Conservation (phyloP, 2,113 vertebrate genomes). For the cattle (Bos taurus) region DNA sequence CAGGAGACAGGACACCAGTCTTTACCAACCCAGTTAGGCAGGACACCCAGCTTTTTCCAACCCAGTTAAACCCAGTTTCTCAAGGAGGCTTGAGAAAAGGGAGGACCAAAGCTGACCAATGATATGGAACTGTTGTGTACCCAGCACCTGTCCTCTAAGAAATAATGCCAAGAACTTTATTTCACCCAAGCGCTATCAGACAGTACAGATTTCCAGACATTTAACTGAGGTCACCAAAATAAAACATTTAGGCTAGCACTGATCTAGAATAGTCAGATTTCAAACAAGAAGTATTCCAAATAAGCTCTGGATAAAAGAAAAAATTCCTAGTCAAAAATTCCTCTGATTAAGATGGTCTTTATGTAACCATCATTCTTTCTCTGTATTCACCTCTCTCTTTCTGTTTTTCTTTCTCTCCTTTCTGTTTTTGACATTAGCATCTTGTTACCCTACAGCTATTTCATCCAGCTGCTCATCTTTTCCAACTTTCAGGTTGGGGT, state of each 20-base stretch:
- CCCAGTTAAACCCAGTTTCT: neutral
- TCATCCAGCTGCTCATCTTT: neutral
- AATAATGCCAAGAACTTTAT: constrained; percentile 38
- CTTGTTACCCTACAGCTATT: neutral
- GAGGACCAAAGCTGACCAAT: constrained; percentile 8
- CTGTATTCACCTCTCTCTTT: neutral
- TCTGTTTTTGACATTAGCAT: constrained; percentile 23
- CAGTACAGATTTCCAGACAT: neutral
- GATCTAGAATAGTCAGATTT: constrained; percentile 20
- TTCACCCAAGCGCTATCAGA: constrained; percentile 41
- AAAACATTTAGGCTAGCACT: constrained; percentile 5
- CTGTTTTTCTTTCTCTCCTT: neutral
- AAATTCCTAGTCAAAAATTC: neutral
- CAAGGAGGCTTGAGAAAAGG: neutral
- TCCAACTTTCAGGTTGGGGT: neutral
- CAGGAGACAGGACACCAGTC: neutral
- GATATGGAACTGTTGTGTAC: neutral
- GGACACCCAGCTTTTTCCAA: neutral
- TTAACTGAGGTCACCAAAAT: constrained; percentile 19
- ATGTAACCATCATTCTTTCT: neutral
- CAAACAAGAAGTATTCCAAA: constrained; percentile 18
- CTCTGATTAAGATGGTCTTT: constrained; percentile 3
- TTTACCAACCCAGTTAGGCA: neutral
- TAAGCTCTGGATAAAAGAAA: neutral
- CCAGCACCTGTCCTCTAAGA: constrained; percentile 26